These are phyloP conservation scores for Lagocephalus sceleratus DNA, from an alignment of 2,797 vertebrate genomes.

Conservation along the genomic window DNA sequence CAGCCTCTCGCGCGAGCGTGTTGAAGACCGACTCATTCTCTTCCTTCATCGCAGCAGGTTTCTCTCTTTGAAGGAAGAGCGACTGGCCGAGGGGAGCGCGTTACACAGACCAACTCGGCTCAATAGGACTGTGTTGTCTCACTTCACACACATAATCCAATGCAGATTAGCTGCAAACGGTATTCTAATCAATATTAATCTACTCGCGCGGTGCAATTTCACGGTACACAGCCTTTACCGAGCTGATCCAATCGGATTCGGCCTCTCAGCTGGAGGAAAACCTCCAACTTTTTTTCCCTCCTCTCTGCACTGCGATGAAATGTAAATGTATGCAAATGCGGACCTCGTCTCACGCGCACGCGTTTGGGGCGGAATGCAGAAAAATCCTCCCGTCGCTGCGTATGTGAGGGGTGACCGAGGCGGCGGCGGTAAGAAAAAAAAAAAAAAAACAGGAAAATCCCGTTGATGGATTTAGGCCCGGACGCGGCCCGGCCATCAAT, in stretches of 20 bases:
- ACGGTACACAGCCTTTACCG: conserved; percentile 36
- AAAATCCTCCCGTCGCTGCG: conserved; percentile 12
- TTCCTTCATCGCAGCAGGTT: neutral
- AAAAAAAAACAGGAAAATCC: conserved; percentile 39
- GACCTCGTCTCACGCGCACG: conserved; percentile 40
- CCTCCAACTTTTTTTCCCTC: conserved; percentile 8
- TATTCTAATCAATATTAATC: conserved; percentile 55
- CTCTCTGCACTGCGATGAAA: conserved; percentile 12
- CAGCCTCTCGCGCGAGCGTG: neutral
- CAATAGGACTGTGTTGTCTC: neutral
- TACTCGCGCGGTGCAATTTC: conserved; percentile 53
- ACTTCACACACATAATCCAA: conserved; percentile 26
- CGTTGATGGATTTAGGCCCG: conserved; percentile 36
- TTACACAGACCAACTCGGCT: too few species aligned
- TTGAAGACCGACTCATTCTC: too few species aligned
- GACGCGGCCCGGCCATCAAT: conserved; percentile 58
- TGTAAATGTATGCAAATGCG: conserved; percentile 50
- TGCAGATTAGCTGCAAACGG: conserved; percentile 31
- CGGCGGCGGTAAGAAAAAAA: conserved; percentile 4
- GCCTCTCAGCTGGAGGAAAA: conserved; percentile 30
- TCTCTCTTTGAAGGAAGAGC: neutral
- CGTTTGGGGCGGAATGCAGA: conserved; percentile 35
- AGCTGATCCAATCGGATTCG: conserved; percentile 41
- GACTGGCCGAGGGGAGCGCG: conserved; percentile 1
- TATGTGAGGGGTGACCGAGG: conserved; percentile 16